Evolutionary conservation across 2,888 invertebrate species (phyloP), one percentile per base, ranked within the genome.

Genomic region (Cheilosia pagana): DNA sequence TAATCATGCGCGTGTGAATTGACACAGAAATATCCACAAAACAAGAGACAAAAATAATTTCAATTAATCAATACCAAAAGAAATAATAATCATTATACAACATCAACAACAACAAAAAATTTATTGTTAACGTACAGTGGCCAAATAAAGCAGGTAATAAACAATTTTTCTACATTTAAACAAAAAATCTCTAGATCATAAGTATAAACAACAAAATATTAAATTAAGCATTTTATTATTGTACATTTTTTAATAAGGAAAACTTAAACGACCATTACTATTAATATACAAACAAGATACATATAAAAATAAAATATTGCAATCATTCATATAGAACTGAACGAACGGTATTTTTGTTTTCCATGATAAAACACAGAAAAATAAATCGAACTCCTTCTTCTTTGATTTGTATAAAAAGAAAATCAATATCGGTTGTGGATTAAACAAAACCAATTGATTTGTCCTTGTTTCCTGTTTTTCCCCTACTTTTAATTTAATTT

Each of bases 141-240:
- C 88, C 89, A 89, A 89, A 88, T 88, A 88, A 88, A 89, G 86
- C 89, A 88, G 89, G 89, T 88, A 87, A 86, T 87, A 85, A 79
- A 86, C 76, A 86, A 86, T 81, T 86, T 87, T 87, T 87, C 86
- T 87, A 87, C 86, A 86, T 86, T 74, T 81, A 83, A 86, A 77
- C 14, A 77, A 74, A 63, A 63, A 68, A 72, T 65, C 57, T 28
- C 25, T 81, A 86, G 81, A 7, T 14, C 1, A 19, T 75, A 78
- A 78, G 74, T 68, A 55, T 55, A 28, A 68, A 23, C 52, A 70
- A 79, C 48, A 41, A 55, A 57, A 72, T 39, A 21, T 28, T 62
- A 71, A 74, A 72, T 31, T 71, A 86, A 82, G 62, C 62, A 74
- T 75, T 83, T 83, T 83, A 83, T 70, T 78, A 83, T 50, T 83